A percentile compares a stretch with the other conserved stretches of the same genome.
These are phyloP conservation scores for Thunnus albacares DNA, from an alignment of 2,797 vertebrate species.

Conservation along the genomic window DNA sequence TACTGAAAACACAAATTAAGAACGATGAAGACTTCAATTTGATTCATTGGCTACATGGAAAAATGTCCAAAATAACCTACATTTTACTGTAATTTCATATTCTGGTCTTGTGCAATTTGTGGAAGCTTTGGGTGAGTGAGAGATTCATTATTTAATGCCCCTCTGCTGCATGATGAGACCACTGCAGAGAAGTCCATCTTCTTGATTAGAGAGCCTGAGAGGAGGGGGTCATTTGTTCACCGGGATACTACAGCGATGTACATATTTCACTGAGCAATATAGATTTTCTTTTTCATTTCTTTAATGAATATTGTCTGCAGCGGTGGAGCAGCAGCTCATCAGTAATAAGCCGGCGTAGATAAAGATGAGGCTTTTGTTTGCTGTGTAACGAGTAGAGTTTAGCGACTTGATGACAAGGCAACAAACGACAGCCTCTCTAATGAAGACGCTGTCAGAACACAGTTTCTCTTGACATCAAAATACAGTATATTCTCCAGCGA, in stretches of 20 bases:
- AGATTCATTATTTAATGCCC: slow-evolving; percentile 63
- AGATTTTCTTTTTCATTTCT: slow-evolving; percentile 19
- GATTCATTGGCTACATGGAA: background rate
- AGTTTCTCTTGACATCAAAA: slow-evolving; percentile 60
- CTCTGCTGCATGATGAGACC: slow-evolving; percentile 45
- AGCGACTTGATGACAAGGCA: slow-evolving; percentile 63
- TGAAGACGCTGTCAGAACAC: slow-evolving; percentile 59
- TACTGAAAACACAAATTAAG: background rate
- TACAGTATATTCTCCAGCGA: slow-evolving; percentile 46
- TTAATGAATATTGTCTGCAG: slow-evolving; percentile 16
- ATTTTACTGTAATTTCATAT: slow-evolving; percentile 21
- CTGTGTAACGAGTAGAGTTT: slow-evolving; percentile 48
- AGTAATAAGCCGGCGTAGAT: background rate
- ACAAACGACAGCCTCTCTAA: slow-evolving; percentile 55
- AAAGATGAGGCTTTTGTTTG: slow-evolving; percentile 51
- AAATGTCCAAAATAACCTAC: slow-evolving; percentile 2
- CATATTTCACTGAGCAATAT: slow-evolving; percentile 22
- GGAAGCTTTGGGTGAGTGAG: slow-evolving; percentile 19
- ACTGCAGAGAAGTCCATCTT: slow-evolving; percentile 44
- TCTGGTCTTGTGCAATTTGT: slow-evolving; percentile 41
- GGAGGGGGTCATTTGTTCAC: slow-evolving; percentile 43
- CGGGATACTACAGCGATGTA: background rate
- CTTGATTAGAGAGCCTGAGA: slow-evolving; percentile 44
- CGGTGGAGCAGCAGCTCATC: background rate
- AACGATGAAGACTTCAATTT: background rate